Evolutionary conservation across 1,140 invertebrate genomes (phyloP), one percentile per base, ranked within the genome.

Genomic region (Drosophila kikkawai): DNA sequence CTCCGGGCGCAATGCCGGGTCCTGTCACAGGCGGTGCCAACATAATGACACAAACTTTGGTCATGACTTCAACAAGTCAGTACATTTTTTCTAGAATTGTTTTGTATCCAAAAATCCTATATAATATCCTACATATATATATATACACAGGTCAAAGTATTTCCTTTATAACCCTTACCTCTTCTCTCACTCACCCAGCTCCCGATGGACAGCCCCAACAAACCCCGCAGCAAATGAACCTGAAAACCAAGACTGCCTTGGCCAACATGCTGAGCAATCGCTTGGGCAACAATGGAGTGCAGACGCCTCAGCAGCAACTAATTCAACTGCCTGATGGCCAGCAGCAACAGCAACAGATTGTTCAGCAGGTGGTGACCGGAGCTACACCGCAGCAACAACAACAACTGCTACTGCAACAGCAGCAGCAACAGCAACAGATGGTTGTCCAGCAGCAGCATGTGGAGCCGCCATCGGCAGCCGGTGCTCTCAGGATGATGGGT

Each of bases 221-320:
- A 58, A 81, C 86, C 7, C 91, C 85, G 22, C 93, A 93, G 67
- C 93, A 92, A 56, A 93, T 98, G 37, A 98, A 97, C 91, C 95
- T 97, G 0, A 98, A 98, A 93, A 98, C 98, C 7, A 99, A 99
- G 94, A 99, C 98, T 2, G 98, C 98, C 0, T 93, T 99, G 22
- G 98, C 98, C 8, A 98, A 98, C 93, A 97, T 99, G 96, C 94
- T 99, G 51, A 99, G 96, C 79, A 98, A 96, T 90, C 95, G 98
- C 47, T 93, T 99, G 37, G 96, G 97, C 92, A 94, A 94, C 41
- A 93, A 94, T 76, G 85, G 92, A n/a, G 80, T 73, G 1, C 83
- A 86, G 71, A 83, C 69, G 71, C 92, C 51, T 45, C 79, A 92
- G 93, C 94, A 47, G 95, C 95, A 65, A 95, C 94, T 44, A 94